Conservation (phyloP, 2,888 invertebrate species). For the Anorthoa munda region DNA sequence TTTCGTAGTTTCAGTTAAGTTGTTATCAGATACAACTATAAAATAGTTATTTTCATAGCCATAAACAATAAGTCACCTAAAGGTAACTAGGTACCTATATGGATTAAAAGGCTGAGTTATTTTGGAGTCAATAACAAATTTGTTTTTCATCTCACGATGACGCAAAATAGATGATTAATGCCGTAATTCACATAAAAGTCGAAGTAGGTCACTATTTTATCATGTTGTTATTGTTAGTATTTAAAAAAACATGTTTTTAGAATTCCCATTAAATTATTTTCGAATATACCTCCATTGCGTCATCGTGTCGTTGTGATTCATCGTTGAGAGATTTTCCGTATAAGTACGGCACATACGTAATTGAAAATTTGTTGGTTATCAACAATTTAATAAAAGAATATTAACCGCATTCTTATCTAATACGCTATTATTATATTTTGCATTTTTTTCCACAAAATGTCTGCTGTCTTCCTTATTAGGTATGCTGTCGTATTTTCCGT, state of each 20-base stretch:
- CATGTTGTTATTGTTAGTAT: too few relatives aligned
- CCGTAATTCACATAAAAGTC: background rate
- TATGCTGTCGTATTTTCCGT: constrained; percentile 1
- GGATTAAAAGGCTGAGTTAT: background rate
- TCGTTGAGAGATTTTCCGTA: background rate
- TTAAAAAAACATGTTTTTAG: background rate
- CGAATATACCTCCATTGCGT: too few relatives aligned
- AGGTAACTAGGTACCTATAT: too few relatives aligned
- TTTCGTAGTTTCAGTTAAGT: too few relatives aligned
- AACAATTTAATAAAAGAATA: constrained; percentile 13
- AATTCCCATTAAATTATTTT: background rate
- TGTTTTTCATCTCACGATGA: background rate
- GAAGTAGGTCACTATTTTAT: background rate
- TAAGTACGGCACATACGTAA: background rate
- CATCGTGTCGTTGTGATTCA: too few relatives aligned
- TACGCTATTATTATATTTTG: constrained; percentile 12
- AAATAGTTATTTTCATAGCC: too few relatives aligned
- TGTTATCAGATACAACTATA: too few relatives aligned
- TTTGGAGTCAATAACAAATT: background rate
- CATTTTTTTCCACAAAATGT: constrained; percentile 16
- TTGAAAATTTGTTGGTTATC: background rate
- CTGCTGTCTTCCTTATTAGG: constrained; percentile 21
- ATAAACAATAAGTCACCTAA: too few relatives aligned
- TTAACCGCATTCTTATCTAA: background rate
- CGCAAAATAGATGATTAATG: background rate